Conservation (phyloP, 2,797 vertebrate genomes). For the Acanthis flammea region DNA sequence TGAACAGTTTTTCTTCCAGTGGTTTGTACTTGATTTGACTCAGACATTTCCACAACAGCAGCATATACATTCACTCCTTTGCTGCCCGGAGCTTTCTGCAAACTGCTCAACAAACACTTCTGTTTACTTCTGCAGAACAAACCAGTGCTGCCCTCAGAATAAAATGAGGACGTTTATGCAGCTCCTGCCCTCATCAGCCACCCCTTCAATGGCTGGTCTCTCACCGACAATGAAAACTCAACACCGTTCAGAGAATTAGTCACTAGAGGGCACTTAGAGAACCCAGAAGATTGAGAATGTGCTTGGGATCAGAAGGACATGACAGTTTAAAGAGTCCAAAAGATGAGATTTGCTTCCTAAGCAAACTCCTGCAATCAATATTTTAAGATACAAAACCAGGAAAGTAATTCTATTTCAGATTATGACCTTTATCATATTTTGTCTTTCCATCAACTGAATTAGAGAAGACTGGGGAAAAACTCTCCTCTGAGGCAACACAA, state of each 20-base stretch:
- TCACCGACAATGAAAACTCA: not conserved
- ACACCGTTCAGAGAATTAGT: not conserved
- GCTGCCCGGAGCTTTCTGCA: not conserved
- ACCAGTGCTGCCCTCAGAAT: not conserved
- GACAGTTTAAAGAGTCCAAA: not conserved
- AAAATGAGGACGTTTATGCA: not conserved
- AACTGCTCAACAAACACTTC: not conserved
- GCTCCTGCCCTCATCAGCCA: not conserved
- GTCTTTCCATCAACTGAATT: not conserved
- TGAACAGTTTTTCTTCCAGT: not conserved
- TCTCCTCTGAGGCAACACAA: not conserved
- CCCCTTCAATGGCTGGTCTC: not conserved
- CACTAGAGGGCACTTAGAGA: constrained; percentile 43
- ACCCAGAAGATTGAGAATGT: not conserved
- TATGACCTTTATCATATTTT: not conserved
- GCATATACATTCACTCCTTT: not conserved
- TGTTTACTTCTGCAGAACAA: not conserved
- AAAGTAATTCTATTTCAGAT: not conserved
- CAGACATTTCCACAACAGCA: not conserved
- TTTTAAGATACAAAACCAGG: not conserved
- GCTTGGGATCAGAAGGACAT: not conserved
- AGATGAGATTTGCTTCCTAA: not conserved
- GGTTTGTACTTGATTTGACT: not conserved
- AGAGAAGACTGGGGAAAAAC: not conserved
- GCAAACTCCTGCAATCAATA: not conserved